Percentiles rank a stretch among this genome's conserved stretches.
phyloP scores from a whole-genome alignment of 2,888 invertebrate genomes.

The Orchesellides sinensis region DNA sequence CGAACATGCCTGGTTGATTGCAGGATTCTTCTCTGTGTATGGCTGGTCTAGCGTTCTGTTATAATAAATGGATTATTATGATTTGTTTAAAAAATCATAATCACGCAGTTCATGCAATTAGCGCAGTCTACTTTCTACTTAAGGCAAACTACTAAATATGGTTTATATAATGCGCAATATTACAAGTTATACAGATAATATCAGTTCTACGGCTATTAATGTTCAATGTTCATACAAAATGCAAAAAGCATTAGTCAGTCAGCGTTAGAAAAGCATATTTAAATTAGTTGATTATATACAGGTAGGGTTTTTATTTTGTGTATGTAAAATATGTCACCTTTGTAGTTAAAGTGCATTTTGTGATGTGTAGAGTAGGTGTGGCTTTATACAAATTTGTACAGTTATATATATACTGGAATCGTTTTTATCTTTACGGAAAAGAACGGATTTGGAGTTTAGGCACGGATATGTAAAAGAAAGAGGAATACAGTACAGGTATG shows the following conservation, averaged over 20 bases:
- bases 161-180: background rate
- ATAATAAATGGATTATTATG: background rate
- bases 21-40: constrained; percentile 36
- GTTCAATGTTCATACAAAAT: background rate
- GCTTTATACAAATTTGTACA: constrained; percentile 45
- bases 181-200: too few species aligned
- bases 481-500: background rate
- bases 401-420: too few species aligned
- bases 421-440: background rate
- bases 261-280: background rate
- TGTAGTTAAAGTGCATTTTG: too few species aligned
- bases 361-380: background rate
- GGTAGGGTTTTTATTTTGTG: background rate
- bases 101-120: background rate
- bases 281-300: background rate
- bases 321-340: background rate
- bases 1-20: constrained; percentile 38
- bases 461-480: background rate
- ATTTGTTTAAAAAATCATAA: background rate
- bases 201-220: background rate
- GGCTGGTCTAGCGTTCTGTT: constrained; percentile 38
- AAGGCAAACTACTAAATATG: background rate
- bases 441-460: background rate
- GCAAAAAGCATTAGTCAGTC: background rate
- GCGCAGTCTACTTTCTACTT: constrained; percentile 11